Evolutionary conservation across 2,113 vertebrate genomes (phyloP).

Genomic region (Oplegnathus fasciatus): DNA sequence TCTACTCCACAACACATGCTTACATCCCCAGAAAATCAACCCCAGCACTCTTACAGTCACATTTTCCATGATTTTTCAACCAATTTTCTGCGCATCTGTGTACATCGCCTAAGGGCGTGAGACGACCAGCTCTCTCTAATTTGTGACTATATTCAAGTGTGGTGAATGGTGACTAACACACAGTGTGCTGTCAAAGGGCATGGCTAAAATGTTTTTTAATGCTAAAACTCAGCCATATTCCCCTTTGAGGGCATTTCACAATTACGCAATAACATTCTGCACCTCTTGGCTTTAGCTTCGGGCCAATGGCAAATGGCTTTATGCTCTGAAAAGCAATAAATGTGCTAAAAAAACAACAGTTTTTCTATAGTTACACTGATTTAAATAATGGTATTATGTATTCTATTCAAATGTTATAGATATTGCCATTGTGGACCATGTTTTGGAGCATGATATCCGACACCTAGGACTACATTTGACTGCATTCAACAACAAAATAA

Average conservation of each 20-base stretch:
- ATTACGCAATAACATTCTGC: conserved; percentile 65
- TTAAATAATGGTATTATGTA: conserved; percentile 25
- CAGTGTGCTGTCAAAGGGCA: conserved; percentile 46
- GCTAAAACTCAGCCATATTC: conserved; percentile 36
- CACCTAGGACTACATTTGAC: background rate
- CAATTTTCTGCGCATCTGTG: conserved; percentile 46
- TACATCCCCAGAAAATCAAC: conserved; percentile 27
- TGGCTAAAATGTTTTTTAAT: conserved; percentile 49
- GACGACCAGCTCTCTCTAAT: conserved; percentile 57
- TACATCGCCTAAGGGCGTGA: conserved; percentile 34
- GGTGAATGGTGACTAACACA: conserved; percentile 58
- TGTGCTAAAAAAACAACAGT: conserved; percentile 36
- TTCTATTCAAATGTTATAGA: background rate
- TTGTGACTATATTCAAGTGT: conserved; percentile 51
- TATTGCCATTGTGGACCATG: background rate
- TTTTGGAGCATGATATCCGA: background rate
- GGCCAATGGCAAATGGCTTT: conserved; percentile 55
- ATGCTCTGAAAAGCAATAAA: conserved; percentile 66
- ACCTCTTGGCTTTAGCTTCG: conserved; percentile 61
- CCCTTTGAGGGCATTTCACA: conserved; percentile 56
- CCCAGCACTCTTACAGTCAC: background rate
- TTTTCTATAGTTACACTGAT: conserved; percentile 36
- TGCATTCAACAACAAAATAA: background rate
- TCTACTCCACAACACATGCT: conserved; percentile 8
- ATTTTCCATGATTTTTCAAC: conserved; percentile 37